Evolutionary conservation across 2,797 vertebrate genomes (phyloP).

Genomic region (Gadopsis marmoratus): DNA sequence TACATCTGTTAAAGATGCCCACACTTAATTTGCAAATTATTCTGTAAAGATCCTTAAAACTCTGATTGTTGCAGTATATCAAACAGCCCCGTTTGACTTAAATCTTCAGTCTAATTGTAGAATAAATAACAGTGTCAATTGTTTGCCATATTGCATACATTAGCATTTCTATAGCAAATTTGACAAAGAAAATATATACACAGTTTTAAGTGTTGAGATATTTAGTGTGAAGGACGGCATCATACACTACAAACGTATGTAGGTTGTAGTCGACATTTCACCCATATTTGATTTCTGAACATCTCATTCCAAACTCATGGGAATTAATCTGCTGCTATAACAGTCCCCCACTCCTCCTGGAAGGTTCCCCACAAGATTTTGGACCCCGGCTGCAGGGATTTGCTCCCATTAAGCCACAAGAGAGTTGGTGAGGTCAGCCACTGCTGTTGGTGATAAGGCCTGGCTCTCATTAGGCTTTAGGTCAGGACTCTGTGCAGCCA

Average conservation of each 20-base stretch:
- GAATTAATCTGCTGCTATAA: not conserved
- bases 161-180: not conserved
- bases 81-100: not conserved
- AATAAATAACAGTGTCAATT: slow-evolving; percentile 3
- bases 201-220: not conserved
- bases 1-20: not conserved
- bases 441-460: not conserved
- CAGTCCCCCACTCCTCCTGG: not conserved
- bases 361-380: not conserved
- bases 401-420: not conserved
- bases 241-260: not conserved
- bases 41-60: not conserved
- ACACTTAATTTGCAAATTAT: not conserved
- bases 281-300: not conserved
- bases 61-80: not conserved
- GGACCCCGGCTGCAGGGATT: not conserved
- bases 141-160: not conserved
- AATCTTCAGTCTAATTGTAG: not conserved
- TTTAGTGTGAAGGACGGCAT: not conserved
- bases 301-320: not conserved
- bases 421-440: not conserved
- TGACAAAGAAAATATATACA: not conserved
- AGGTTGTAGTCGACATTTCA: not conserved
- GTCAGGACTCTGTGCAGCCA: not conserved
- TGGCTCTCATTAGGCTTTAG: not conserved